Conservation (phyloP, 2,797 vertebrate species). For the Choloepus didactylus region DNA sequence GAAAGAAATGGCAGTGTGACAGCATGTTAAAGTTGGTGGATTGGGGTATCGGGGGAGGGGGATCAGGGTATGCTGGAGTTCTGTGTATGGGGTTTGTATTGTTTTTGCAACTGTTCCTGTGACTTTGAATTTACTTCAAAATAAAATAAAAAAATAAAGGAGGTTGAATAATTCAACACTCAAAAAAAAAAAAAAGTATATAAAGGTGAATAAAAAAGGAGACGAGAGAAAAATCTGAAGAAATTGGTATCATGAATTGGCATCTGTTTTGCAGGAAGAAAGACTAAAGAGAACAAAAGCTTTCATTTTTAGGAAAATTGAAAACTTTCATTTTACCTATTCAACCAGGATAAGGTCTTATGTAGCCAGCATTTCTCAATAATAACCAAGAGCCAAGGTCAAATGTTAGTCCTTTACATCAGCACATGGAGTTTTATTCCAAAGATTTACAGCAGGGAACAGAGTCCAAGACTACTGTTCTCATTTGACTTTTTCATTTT, state of each 20-base stretch:
- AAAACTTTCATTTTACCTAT: neutral
- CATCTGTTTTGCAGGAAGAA: neutral
- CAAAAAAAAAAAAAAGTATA: neutral
- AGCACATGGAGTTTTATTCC: neutral
- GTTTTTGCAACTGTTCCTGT: too few species aligned
- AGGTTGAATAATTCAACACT: too few species aligned
- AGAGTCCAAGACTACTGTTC: neutral
- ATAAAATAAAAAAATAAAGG: too few species aligned
- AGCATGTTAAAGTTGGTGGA: too few species aligned
- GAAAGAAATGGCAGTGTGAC: too few species aligned
- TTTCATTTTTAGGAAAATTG: neutral
- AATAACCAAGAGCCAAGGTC: conserved; percentile 21
- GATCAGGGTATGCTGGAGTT: too few species aligned
- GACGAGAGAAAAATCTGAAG: neutral
- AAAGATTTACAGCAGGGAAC: neutral
- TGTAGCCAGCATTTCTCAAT: neutral
- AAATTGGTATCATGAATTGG: neutral
- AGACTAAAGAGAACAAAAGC: neutral
- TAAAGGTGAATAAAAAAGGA: neutral
- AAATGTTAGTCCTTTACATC: neutral
- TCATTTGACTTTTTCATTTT: neutral
- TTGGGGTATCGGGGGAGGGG: too few species aligned
- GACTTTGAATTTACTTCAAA: too few species aligned
- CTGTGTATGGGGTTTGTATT: too few species aligned
- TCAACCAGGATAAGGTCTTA: neutral